Evolutionary conservation across 2,797 vertebrate species (phyloP).

Genomic region (Rhadinocentrus ornatus): DNA sequence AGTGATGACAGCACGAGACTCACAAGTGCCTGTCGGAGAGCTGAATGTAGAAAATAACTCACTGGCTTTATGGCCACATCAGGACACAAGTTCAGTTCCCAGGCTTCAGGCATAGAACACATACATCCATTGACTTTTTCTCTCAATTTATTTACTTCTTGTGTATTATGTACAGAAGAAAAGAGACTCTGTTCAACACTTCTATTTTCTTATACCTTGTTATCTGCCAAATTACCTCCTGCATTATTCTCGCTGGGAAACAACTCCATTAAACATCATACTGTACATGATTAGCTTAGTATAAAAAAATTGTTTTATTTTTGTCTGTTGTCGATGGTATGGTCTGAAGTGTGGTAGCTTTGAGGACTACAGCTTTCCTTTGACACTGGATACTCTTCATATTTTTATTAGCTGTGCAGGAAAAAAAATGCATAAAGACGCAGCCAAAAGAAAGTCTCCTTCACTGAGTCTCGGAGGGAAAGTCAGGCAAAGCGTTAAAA

Average conservation of each 20-base stretch:
- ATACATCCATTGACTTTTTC: slow-evolving; percentile 39
- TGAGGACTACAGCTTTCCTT: too few relatives aligned
- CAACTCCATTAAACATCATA: neutral
- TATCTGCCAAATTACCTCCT: neutral
- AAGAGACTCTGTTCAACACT: slow-evolving; percentile 13
- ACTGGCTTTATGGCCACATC: slow-evolving; percentile 33
- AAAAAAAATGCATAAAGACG: too few relatives aligned
- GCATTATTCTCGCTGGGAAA: neutral
- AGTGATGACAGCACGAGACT: slow-evolving; percentile 7
- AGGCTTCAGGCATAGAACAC: slow-evolving; percentile 32
- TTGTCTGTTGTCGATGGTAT: neutral
- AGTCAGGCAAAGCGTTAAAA: neutral
- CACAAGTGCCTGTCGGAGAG: slow-evolving; percentile 11
- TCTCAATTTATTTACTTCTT: slow-evolving; percentile 25
- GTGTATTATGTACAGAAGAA: slow-evolving; percentile 11
- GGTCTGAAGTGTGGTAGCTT: neutral
- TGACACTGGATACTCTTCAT: neutral
- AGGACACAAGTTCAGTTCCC: slow-evolving; percentile 30
- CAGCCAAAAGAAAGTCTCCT: too few relatives aligned
- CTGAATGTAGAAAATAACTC: slow-evolving; percentile 19
- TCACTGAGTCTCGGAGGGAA: neutral
- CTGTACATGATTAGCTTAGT: neutral
- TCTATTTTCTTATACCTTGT: slow-evolving; percentile 9
- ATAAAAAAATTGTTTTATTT: neutral
- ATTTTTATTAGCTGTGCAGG: neutral